Evolutionary conservation across 1,140 invertebrate genomes (phyloP).

Genomic region (Brevipalpus yothersi): DNA sequence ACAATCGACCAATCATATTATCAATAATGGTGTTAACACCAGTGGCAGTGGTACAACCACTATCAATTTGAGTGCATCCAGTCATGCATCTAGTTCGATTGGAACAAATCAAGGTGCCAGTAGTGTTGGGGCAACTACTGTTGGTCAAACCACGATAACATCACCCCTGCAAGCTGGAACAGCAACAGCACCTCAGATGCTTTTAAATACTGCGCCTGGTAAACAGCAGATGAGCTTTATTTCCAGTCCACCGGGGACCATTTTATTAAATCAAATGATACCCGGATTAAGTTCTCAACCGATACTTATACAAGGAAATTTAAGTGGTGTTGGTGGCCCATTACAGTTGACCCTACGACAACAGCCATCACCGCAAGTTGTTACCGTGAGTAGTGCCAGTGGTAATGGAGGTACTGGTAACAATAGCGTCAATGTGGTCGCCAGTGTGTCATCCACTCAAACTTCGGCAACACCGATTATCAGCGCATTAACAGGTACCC

Average conservation of each 20-base stretch:
- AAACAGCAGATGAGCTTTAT: slow-evolving; percentile 8
- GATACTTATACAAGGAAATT: slow-evolving; percentile 19
- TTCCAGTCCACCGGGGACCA: slow-evolving; percentile 11
- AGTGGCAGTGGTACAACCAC: not conserved
- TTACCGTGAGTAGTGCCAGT: not conserved
- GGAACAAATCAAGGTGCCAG: not conserved
- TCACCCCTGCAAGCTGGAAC: not conserved
- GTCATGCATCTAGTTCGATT: not conserved
- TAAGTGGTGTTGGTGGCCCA: slow-evolving; percentile 3
- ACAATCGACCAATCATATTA: not conserved
- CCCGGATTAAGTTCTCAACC: slow-evolving; percentile 15
- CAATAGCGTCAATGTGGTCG: not conserved
- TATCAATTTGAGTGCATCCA: not conserved
- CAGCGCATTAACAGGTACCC: not conserved
- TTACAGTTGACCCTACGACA: slow-evolving; percentile 21
- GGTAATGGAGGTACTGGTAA: not conserved
- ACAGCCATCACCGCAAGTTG: slow-evolving; percentile 10
- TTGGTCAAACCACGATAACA: not conserved
- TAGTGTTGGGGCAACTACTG: not conserved
- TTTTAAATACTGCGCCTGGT: slow-evolving; percentile 7
- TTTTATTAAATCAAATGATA: slow-evolving; percentile 14
- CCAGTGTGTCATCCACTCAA: not conserved
- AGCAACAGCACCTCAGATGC: slow-evolving; percentile 4
- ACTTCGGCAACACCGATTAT: not conserved
- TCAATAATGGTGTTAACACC: not conserved